A percentile compares a stretch with the other conserved stretches of the same genome.
phyloP scores from a whole-genome alignment of 2,888 invertebrate species.

The Corbicula japonica region DNA sequence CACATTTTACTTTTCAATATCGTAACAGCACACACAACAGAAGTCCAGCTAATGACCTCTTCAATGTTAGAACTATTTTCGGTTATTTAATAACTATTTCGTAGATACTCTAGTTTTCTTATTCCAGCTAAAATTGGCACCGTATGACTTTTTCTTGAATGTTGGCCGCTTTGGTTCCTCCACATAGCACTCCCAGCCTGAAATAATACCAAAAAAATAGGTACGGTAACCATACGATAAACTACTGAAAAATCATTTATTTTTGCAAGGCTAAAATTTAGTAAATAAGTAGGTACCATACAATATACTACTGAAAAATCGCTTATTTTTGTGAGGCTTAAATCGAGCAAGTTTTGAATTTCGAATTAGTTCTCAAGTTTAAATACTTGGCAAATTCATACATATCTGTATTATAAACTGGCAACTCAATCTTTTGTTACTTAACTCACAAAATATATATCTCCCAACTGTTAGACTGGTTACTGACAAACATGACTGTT shows the following conservation, averaged over 20 bases:
- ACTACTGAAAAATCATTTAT: neutral
- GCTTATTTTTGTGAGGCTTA: neutral
- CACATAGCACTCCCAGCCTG: conserved; percentile 94
- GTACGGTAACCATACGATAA: neutral
- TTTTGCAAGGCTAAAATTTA: neutral
- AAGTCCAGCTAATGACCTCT: neutral
- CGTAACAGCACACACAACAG: neutral
- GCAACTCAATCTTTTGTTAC: no score
- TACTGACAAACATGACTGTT: no score
- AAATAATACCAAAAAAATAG: conserved; percentile 30
- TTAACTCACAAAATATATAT: no score
- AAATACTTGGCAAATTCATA: no score
- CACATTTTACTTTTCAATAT: neutral
- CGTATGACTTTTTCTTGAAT: conserved; percentile 95
- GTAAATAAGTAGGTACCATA: neutral
- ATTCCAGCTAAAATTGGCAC: conserved; percentile 98
- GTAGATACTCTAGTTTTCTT: conserved; percentile 97
- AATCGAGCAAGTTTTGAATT: neutral
- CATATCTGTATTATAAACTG: no score
- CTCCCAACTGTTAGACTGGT: no score
- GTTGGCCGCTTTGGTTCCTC: conserved; percentile 92
- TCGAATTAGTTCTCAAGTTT: neutral
- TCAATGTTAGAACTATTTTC: neutral
- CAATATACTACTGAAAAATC: neutral
- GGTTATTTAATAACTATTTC: conserved; percentile 89